These are phyloP conservation scores for Drosophila suboccidentalis DNA, from an alignment of 2,888 invertebrate species.

Conservation along the genomic window DNA sequence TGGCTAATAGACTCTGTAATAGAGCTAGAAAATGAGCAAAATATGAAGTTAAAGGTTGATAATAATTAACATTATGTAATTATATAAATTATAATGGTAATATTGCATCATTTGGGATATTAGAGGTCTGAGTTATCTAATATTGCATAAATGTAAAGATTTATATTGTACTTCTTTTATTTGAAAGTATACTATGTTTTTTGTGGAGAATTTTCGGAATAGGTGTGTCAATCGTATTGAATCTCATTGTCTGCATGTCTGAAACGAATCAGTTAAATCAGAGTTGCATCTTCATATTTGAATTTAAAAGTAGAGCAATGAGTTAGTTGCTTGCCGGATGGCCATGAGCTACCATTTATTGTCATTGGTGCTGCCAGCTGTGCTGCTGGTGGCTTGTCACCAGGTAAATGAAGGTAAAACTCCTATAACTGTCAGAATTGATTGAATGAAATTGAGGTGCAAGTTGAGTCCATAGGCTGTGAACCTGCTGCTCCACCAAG, in stretches of 20 bases:
- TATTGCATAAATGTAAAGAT: neutral
- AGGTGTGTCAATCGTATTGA: neutral
- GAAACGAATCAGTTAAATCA: neutral
- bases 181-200: constrained; percentile 2
- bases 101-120: too few species aligned
- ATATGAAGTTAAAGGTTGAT: neutral
- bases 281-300: neutral
- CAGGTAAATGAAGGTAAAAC: neutral
- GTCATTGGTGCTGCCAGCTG: neutral
- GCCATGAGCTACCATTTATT: neutral
- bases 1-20: neutral
- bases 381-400: neutral
- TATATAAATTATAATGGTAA: too few species aligned
- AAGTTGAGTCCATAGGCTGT: neutral
- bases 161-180: neutral
- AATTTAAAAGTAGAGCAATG: neutral
- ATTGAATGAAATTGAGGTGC: neutral
- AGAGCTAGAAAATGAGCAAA: neutral
- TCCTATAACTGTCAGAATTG: neutral
- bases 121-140: neutral
- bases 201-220: neutral
- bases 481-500: neutral
- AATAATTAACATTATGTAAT: too few species aligned
- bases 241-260: neutral
- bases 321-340: neutral